Evolutionary conservation across 2,888 invertebrate genomes (phyloP), one percentile per base, ranked within the genome.

Genomic region (Scaptodrosophila latifasciaeformis): DNA sequence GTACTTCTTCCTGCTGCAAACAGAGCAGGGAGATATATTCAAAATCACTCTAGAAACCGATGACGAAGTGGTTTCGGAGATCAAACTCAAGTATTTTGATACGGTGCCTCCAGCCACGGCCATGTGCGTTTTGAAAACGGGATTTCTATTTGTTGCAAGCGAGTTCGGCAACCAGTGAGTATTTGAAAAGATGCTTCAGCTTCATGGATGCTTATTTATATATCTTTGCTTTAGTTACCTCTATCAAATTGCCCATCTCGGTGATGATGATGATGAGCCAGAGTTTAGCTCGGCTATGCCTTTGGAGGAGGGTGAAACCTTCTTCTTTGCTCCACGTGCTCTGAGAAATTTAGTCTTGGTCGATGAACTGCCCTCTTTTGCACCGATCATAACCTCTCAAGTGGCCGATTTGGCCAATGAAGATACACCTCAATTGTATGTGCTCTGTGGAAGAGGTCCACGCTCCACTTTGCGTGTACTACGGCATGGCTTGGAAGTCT

Each of bases 131-230:
- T 88, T 99, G 58, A 99, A 99, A 86, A 99, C 99, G 52, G 99
- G 99, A 1, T 99, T 99, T 85, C 88, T 99, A 13, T 99, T 99
- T 88, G 95, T 99, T 7, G 99, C 99, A 1, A 94, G 96, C 21
- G 99, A 99, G 88, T 99, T 99, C 90, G 99, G 99, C 76, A 99
- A 99, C 88, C 99, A 99, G 97, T 98, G 89, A 94, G 97, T 94
- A 47, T 34, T 13, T 1, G 5, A 0, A 0, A 5, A 9, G n/a
- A 6, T 18, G 0, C 12, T 12, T 1, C 1, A 9, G 4, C 4
- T 3, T 31, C 2, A 0, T 34, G 59, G 31, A 49, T 2, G 0
- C 34, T 7, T 12, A 6, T 2, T 12, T 21, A 12, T 2, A 24
- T 19, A 6, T 5, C 62, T 72, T 62, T 58, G 49, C 86, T 89